phyloP scores from a whole-genome alignment of 1,140 invertebrate genomes.

The Heliothis subflexa region DNA sequence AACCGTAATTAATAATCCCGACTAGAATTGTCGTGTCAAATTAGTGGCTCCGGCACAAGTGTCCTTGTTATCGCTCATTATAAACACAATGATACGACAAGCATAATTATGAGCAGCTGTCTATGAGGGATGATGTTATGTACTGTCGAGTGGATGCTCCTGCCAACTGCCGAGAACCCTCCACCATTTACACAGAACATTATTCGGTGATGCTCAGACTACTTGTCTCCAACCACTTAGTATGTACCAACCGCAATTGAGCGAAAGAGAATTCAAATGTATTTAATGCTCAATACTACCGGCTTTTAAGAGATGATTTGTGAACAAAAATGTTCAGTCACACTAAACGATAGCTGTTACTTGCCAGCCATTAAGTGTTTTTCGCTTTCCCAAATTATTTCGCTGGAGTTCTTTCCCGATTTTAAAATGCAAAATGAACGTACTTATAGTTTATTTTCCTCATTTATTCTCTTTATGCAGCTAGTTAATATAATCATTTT shows the following conservation, averaged over 20 bases:
- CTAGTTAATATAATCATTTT: neutral
- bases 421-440: neutral
- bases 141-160: constrained; percentile 43
- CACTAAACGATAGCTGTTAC: constrained; percentile 22
- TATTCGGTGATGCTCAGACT: constrained; percentile 62
- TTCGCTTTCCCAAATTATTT: neutral
- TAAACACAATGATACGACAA: constrained; percentile 37
- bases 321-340: constrained; percentile 26
- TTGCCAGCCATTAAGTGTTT: constrained; percentile 15
- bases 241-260: constrained; percentile 47
- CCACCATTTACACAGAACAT: constrained; percentile 59
- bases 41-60: neutral
- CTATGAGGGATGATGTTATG: constrained; percentile 46
- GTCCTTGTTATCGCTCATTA: constrained; percentile 36
- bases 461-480: neutral
- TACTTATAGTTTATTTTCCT: neutral
- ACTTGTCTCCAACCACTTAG: constrained; percentile 64
- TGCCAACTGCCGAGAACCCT: constrained; percentile 51
- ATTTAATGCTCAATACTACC: constrained; percentile 28
- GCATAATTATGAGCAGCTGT: constrained; percentile 54
- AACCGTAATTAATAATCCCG: neutral
- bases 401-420: neutral
- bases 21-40: constrained; percentile 11
- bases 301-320: constrained; percentile 27
- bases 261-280: constrained; percentile 52